A percentile compares a stretch with the other conserved stretches of the same genome.
Evolutionary conservation across 2,888 invertebrate species (phyloP).

Genomic region (Ormyrus pomaceus): DNA sequence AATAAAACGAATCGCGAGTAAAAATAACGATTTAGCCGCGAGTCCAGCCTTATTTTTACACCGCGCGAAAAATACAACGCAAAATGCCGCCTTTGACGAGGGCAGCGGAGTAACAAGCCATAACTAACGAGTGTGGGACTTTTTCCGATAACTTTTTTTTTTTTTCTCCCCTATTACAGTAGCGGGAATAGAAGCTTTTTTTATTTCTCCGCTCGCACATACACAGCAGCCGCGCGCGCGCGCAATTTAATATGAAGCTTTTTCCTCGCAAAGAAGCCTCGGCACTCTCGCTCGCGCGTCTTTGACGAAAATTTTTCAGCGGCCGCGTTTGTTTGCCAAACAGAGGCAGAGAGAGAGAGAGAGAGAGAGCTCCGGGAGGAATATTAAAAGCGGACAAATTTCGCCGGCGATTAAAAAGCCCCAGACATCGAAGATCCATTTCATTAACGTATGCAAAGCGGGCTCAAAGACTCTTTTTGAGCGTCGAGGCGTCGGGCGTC

Average conservation of each 20-base stretch:
- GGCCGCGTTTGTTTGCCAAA: constrained; percentile 15
- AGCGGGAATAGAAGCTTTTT: constrained; percentile 8
- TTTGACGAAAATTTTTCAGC: constrained; percentile 15
- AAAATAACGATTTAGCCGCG: too few species aligned
- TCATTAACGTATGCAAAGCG: constrained; percentile 25
- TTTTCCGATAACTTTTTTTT: constrained; percentile 14
- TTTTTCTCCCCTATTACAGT: neutral
- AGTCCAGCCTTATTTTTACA: too few species aligned
- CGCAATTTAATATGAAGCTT: constrained; percentile 23
- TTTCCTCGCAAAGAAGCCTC: neutral
- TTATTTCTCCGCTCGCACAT: neutral
- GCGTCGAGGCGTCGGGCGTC: constrained; percentile 12
- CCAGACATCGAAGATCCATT: constrained; percentile 39
- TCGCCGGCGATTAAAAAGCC: neutral
- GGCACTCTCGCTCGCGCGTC: neutral
- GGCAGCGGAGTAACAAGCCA: neutral
- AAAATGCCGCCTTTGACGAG: too few species aligned
- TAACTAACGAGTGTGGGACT: constrained; percentile 14
- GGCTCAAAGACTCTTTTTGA: constrained; percentile 21
- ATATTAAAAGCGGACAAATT: too few species aligned
- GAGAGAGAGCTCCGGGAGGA: too few species aligned
- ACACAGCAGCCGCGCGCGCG: neutral
- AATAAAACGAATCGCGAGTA: neutral
- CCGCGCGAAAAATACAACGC: too few species aligned
- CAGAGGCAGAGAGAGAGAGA: neutral